Evolutionary conservation across 2,113 vertebrate species (phyloP).

Genomic region (Calidris pygmaea): DNA sequence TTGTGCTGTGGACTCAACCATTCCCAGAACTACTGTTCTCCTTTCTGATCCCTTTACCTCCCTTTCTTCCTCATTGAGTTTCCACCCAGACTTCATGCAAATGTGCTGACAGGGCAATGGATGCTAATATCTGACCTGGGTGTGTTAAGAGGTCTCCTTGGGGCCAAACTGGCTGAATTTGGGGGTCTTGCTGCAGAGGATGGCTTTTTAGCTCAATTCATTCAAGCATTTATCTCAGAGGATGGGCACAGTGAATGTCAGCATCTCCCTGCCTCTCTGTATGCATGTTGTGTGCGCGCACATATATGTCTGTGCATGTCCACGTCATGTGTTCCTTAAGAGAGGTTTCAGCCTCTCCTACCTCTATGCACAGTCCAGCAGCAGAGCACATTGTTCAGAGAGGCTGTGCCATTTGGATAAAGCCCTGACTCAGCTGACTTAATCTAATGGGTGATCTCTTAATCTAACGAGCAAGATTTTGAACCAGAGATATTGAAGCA

Average conservation of each 20-base stretch:
- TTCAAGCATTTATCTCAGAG: not conserved
- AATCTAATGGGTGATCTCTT: not conserved
- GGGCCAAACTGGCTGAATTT: not conserved
- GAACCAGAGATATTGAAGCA: not conserved
- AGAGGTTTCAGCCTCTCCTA: not conserved
- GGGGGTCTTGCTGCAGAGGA: not conserved
- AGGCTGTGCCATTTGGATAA: not conserved
- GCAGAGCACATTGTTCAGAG: not conserved
- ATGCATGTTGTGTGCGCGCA: not conserved
- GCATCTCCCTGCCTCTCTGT: not conserved
- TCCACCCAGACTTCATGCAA: not conserved
- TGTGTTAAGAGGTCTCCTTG: not conserved
- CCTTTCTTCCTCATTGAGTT: not conserved
- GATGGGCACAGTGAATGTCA: not conserved
- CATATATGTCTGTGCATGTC: not conserved
- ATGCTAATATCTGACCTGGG: not conserved
- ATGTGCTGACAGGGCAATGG: not conserved
- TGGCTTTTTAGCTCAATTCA: not conserved
- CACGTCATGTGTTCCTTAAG: too few species aligned
- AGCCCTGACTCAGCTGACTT: not conserved
- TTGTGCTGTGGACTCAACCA: not conserved
- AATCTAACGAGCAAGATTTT: not conserved
- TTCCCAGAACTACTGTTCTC: not conserved
- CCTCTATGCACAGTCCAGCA: not conserved
- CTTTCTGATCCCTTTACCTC: not conserved